phyloP scores from a whole-genome alignment of 2,113 vertebrate species.

The Pleuronectes platessa region DNA sequence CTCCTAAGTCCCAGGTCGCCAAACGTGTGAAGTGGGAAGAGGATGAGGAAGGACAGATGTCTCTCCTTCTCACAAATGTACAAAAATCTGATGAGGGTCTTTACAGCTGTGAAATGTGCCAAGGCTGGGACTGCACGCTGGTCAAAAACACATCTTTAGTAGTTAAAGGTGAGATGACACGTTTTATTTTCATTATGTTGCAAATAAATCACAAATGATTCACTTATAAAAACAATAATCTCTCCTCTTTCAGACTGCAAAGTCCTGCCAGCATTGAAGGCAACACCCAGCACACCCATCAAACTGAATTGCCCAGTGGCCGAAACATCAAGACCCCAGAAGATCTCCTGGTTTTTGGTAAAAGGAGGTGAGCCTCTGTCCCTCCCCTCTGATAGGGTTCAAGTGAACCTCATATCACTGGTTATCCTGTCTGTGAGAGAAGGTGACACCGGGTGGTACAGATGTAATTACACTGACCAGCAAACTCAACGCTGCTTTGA shows the following conservation, averaged over 20 bases:
- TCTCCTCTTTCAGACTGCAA: not conserved
- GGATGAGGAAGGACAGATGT: constrained; percentile 13
- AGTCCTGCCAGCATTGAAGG: not conserved
- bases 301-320: not conserved
- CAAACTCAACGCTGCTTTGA: constrained; percentile 51
- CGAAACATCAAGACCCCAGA: not conserved
- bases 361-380: not conserved
- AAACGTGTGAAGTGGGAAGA: constrained; percentile 1
- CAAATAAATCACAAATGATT: not conserved
- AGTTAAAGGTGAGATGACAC: constrained; percentile 61
- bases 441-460: constrained; percentile 63
- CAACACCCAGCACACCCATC: not conserved
- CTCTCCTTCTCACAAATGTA: constrained; percentile 39
- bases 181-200: not conserved
- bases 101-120: constrained; percentile 54
- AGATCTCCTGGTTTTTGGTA: constrained; percentile 44
- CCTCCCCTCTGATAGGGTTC: not conserved
- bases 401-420: constrained; percentile 11
- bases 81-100: constrained; percentile 47
- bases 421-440: not conserved
- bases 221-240: not conserved
- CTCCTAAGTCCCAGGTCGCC: not conserved
- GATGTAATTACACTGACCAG: constrained; percentile 33
- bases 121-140: constrained; percentile 36
- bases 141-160: constrained; percentile 51